These are phyloP conservation scores for Rhagoletis pomonella DNA, from an alignment of 1,140 invertebrate genomes.

Conservation along the genomic window DNA sequence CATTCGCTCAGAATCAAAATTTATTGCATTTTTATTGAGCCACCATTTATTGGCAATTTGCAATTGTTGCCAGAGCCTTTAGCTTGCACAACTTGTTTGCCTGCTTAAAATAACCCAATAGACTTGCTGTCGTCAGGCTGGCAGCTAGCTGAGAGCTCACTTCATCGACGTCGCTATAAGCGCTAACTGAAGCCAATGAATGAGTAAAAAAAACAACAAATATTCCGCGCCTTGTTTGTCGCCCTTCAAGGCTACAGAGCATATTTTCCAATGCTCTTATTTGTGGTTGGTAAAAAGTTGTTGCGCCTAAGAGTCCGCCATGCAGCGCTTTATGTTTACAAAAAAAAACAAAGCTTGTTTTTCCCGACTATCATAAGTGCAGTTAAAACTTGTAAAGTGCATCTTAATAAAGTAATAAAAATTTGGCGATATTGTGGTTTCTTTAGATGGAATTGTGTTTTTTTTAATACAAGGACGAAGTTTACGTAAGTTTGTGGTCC, in stretches of 20 bases:
- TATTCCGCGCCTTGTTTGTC: neutral
- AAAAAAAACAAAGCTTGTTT: neutral
- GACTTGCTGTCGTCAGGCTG: slow-evolving; percentile 8
- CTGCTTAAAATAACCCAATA: neutral
- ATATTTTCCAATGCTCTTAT: neutral
- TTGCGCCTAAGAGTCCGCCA: neutral
- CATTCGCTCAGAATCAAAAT: slow-evolving; percentile 42
- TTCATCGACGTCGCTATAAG: neutral
- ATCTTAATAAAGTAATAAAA: no score
- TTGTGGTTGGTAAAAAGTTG: neutral
- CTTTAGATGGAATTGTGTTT: no score
- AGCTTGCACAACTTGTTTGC: neutral
- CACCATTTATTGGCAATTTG: slow-evolving; percentile 33
- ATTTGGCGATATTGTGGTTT: no score
- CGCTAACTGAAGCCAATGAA: neutral
- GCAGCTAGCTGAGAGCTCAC: neutral
- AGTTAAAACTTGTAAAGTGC: neutral
- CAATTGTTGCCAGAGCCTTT: neutral
- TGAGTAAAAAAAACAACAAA: neutral
- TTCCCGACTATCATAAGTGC: neutral
- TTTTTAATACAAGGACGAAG: no score
- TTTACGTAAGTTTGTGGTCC: no score
- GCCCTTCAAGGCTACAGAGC: neutral
- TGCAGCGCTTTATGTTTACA: neutral
- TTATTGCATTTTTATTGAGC: slow-evolving; percentile 52